Evolutionary conservation across 2,888 invertebrate genomes (phyloP), one percentile per base, ranked within the genome.

Genomic region (Cheilosia scutellata): DNA sequence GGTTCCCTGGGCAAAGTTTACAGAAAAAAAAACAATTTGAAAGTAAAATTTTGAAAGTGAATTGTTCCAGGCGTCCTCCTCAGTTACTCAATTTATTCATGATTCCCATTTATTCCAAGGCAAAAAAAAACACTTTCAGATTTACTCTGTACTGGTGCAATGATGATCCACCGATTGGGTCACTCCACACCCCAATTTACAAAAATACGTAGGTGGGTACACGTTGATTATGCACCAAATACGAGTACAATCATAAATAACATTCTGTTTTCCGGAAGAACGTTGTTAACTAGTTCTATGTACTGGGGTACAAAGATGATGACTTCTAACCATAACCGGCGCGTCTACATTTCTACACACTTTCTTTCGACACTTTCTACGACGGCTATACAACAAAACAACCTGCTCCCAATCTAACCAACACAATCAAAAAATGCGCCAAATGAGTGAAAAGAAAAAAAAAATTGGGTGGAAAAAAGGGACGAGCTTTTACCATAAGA

Each of bases 381-480:
- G 55, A 49, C 57, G 57, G 9, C 33, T 9, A 31, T 7, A 16
- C 16, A n/a, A 13, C 7, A 51, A 27, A 13, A 58, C 58, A 75
- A 57, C 66, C 75, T 58, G 25, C 51, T 58, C 27, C 33, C 58
- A 47, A 20, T 27, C 47, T 27, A 51, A 72, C 72, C 40, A n/a
- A 76, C 25, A 76, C 76, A 53, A 11, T 51, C 42, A 51, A 57
- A 65, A 63, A 76, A 63, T 68, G 49, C 75, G 80, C 75, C 80
- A 63, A 75, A 79, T 51, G 16, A 47, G 49, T 71, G 55, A 25
- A 9, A 71, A 31, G 20, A 33, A 7, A 1, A 57, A 1, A 57
- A 55, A 47, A 62, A 40, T 9, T 7, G 27, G 4, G 20, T 13
- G 20, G 51, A 31, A 60, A 16, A 55, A 27, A 7, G 13, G 42